Evolutionary conservation across 1,140 invertebrate genomes (phyloP).

Genomic region (Trissolcus basalis): DNA sequence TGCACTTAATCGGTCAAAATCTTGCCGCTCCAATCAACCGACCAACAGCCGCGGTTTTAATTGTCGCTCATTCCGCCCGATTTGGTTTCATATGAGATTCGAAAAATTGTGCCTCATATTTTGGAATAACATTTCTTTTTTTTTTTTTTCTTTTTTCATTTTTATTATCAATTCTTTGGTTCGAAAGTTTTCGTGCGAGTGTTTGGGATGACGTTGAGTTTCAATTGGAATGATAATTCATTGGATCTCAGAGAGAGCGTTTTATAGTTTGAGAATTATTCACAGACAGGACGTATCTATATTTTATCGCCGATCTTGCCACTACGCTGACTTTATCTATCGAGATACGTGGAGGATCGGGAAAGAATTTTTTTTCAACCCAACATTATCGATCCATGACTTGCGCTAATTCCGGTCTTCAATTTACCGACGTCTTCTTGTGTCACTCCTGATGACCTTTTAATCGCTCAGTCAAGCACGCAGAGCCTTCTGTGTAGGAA

Average conservation of each 20-base stretch:
- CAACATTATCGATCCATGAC: slow-evolving; percentile 54
- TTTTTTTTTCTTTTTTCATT: slow-evolving; percentile 17
- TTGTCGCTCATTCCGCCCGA: too few relatives aligned
- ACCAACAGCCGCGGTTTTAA: slow-evolving; percentile 9
- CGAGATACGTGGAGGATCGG: slow-evolving; percentile 40
- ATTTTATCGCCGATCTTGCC: slow-evolving; percentile 57
- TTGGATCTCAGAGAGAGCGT: slow-evolving; percentile 42
- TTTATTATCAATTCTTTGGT: too few relatives aligned
- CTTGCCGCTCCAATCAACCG: slow-evolving; percentile 9
- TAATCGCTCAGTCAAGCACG: slow-evolving; percentile 15
- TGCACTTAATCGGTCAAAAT: slow-evolving; percentile 21
- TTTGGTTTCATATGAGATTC: too few relatives aligned
- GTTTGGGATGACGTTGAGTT: slow-evolving; percentile 50
- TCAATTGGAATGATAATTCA: slow-evolving; percentile 60
- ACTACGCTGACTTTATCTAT: slow-evolving; percentile 58
- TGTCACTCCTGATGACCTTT: slow-evolving; percentile 53
- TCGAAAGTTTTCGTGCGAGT: too few relatives aligned
- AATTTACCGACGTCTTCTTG: slow-evolving; percentile 45
- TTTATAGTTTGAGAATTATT: slow-evolving; percentile 56
- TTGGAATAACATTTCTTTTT: too few relatives aligned
- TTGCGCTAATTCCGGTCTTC: slow-evolving; percentile 53
- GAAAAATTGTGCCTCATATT: too few relatives aligned
- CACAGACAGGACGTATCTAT: slow-evolving; percentile 53
- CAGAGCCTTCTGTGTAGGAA: slow-evolving; percentile 52
- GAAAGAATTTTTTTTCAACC: slow-evolving; percentile 40